Percentiles rank a stretch among this genome's conserved stretches.
Conservation (phyloP, 1,140 invertebrate species). For the Brachionus koreanus region DNA sequence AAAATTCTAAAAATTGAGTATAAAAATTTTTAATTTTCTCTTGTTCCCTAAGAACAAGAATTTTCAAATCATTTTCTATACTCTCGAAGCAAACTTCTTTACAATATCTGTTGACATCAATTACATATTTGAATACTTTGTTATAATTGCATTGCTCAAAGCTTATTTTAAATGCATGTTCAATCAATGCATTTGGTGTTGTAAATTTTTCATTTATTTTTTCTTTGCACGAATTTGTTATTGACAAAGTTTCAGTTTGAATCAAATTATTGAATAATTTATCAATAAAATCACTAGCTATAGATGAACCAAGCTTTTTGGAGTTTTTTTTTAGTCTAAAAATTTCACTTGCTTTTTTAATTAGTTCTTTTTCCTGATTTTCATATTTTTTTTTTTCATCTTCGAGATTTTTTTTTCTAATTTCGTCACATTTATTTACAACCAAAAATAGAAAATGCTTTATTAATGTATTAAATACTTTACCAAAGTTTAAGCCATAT, state of each 20-base stretch:
- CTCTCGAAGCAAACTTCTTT: not conserved
- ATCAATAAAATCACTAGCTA: not conserved
- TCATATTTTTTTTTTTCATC: not conserved
- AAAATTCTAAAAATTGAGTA: not conserved
- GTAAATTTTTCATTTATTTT: not conserved
- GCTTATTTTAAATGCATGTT: not conserved
- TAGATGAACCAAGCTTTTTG: not conserved
- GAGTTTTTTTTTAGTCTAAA: not conserved
- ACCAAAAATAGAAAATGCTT: not conserved
- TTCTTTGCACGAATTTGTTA: constrained; percentile 21
- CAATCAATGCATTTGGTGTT: not conserved
- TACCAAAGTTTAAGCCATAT: not conserved
- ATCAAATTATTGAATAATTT: not conserved
- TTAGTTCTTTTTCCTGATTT: not conserved
- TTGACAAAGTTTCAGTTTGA: not conserved
- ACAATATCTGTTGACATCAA: not conserved
- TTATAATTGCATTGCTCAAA: not conserved
- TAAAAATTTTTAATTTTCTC: not conserved
- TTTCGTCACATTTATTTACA: not conserved
- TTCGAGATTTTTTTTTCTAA: not conserved
- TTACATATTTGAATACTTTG: not conserved
- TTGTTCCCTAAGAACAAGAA: not conserved
- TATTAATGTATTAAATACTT: constrained; percentile 1
- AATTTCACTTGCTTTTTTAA: not conserved
- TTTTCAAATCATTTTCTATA: not conserved